A percentile compares a stretch with the other conserved stretches of the same genome.
These are phyloP conservation scores for Peromyscus aztecus DNA, from an alignment of 2,797 vertebrate species.

Conservation along the genomic window DNA sequence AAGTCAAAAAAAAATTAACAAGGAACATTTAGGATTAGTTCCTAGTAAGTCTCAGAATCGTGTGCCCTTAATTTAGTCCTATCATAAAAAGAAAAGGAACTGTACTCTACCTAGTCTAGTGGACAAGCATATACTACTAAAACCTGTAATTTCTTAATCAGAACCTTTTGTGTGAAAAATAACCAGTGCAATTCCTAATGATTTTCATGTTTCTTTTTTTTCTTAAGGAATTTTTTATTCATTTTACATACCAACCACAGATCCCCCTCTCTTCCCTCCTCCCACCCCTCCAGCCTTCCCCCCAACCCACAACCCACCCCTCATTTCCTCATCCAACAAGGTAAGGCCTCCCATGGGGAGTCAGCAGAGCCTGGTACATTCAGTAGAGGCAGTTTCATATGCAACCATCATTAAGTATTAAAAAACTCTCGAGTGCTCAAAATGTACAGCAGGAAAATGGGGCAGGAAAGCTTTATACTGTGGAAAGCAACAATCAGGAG, in stretches of 20 bases:
- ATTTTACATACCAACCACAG: no score
- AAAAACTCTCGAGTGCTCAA: neutral
- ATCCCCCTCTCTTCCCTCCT: no score
- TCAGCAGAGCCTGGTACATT: no score
- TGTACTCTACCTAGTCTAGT: neutral
- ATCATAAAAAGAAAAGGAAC: conserved; percentile 9
- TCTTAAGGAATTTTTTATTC: no score
- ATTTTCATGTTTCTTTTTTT: neutral
- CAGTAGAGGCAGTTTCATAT: neutral
- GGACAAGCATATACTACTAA: neutral
- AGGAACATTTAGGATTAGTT: neutral
- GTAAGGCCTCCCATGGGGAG: no score
- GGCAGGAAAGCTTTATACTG: neutral
- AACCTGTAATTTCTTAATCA: conserved; percentile 5
- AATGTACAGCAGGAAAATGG: neutral
- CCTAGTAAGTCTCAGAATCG: conserved; percentile 4
- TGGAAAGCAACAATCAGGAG: neutral
- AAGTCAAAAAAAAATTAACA: neutral
- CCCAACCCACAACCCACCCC: no score
- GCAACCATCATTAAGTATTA: neutral
- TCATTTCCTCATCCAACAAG: no score
- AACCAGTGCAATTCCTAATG: neutral
- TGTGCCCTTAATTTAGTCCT: neutral
- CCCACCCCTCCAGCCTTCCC: no score
- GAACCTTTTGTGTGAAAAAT: neutral